Evolutionary conservation across 2,113 vertebrate species (phyloP), one percentile per base, ranked within the genome.

Genomic region (Daphoenositta chrysoptera): DNA sequence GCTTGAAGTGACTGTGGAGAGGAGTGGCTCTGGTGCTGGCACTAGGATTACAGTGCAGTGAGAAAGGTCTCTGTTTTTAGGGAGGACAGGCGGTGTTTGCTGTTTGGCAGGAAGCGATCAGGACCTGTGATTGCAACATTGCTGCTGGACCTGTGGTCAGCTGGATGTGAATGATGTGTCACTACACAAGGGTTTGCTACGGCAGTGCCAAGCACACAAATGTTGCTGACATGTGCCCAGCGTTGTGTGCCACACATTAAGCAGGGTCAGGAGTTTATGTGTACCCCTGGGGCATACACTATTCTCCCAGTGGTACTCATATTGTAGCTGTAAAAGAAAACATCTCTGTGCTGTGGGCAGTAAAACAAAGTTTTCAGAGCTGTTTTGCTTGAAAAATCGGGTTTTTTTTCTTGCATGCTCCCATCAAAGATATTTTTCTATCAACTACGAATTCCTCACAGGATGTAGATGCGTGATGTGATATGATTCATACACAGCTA

Each of bases 231-330:
- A 1, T 64, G 89, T 65, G 83, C 81, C 66, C 22, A 0, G 65
- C 20, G 68, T 28, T 12, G 4, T 28, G 48, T 75, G 76, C 63
- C 93, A 71, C 60, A 28, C 66, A 47, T 94, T 60, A 81, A 78
- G 47, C 40, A 61, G 76, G 94, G 86, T 94, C 85, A 92, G 72
- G 68, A 93, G 90, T 96, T 96, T 60, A 78, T 11, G 13, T 10
- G 22, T 51, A 63, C 82, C 90, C 51, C 37, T 2, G 0, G 76
- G 92, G 88, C 76, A 93, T 44, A 60, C 22, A 35, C 31, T 13
- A 11, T 35, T 80, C 44, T 80, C 68, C 53, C 14, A 53, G 6
- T 35, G 47, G 35, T 70, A 57, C 40, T 86, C 5, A 2, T 14
- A 23, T 19, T 64, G 56, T 45, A 78, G 64, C 60, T 68, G 16